Evolutionary conservation across 1,140 invertebrate genomes (phyloP).

Genomic region (Matsumurasca onukii): DNA sequence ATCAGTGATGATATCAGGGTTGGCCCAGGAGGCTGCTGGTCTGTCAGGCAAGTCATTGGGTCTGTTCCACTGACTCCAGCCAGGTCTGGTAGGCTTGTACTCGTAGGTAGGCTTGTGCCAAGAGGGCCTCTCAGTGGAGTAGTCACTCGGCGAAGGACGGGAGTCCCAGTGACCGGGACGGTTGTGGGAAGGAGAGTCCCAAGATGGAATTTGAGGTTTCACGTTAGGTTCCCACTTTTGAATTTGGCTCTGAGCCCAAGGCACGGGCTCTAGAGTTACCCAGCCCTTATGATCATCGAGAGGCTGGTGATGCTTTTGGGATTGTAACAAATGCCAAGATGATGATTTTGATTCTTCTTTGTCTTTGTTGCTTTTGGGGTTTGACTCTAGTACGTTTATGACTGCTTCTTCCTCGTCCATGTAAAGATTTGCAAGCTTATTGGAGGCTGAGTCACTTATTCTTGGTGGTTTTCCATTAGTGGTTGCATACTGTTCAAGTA

Average conservation of each 20-base stretch:
- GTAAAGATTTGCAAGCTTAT: constrained; percentile 39
- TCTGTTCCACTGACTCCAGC: constrained; percentile 12
- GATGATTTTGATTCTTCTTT: constrained; percentile 45
- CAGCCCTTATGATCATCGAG: constrained; percentile 70
- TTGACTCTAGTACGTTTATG: constrained; percentile 38
- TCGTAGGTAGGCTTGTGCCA: constrained; percentile 45
- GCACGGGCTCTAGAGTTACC: constrained; percentile 73
- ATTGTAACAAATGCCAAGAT: constrained; percentile 46
- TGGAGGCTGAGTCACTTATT: constrained; percentile 24
- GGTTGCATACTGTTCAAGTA: constrained; percentile 40
- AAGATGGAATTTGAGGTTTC: constrained; percentile 35
- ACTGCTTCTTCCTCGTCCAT: constrained; percentile 37
- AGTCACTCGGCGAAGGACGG: constrained; percentile 33
- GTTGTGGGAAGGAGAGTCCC: constrained; percentile 19
- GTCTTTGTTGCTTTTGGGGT: constrained; percentile 27
- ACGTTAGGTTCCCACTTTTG: constrained; percentile 68
- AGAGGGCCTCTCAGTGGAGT: constrained; percentile 45
- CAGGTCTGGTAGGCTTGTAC: constrained; percentile 36
- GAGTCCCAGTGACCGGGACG: constrained; percentile 20
- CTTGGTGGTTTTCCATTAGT: constrained; percentile 26
- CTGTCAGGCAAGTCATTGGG: constrained; percentile 20
- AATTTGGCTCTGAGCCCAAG: constrained; percentile 76
- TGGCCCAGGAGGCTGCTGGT: constrained; percentile 40
- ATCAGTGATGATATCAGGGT: constrained; percentile 64
- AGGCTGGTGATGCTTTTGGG: constrained; percentile 55